Base-by-base conservation (phyloP, 2,888 invertebrate genomes). In the Eupithecia tripunctaria region DNA sequence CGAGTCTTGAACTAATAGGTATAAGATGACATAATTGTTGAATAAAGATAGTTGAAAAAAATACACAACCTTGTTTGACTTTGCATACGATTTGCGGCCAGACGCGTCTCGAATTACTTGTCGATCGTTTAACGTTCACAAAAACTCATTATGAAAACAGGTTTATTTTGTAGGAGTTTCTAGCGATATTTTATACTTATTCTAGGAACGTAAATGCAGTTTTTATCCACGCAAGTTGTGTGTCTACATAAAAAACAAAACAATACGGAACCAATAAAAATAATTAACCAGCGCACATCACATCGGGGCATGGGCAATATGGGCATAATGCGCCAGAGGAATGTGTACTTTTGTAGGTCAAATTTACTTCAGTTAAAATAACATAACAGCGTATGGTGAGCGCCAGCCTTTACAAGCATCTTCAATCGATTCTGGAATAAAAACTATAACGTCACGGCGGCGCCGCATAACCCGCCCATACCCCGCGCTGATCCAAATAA, bases 31-130 rank as follows among this genome's bases (percentile, higher is more conserved):
- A 51, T 67, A 63, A 81, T 84, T 88, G 88, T 88, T 88, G 79
- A 88, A 82, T 88, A 88, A 87, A 88, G 79, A 80, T 84, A 85
- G 86, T 86, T 85, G 73, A 81, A 81, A 75, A 68, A 41, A 38
- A 62, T 1, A 71, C 65, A 73, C 36, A 75, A 18, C 15, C 75
- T 80, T 74, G 71, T 78, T 79, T 77, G 59, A 67, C 38, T 77
- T 56, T 25, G 56, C 56, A 4, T 56, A 56, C 14, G 12, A 56
- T 25, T 56, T 56, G 12, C 21, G 21, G 47, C n/a, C n/a, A 43
- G n/a, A 6, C 18, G 43, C 47, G 47, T 47, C 47, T 47, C 36
- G 36, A 36, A 36, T 36, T 36, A 56, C 21, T 12, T 25, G 56
- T 6, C 12, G 25, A 56, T 12, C 12, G 21, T 51, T 12, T 25